Base-by-base conservation (phyloP, 2,113 vertebrate genomes). In the Arenaria interpres region DNA sequence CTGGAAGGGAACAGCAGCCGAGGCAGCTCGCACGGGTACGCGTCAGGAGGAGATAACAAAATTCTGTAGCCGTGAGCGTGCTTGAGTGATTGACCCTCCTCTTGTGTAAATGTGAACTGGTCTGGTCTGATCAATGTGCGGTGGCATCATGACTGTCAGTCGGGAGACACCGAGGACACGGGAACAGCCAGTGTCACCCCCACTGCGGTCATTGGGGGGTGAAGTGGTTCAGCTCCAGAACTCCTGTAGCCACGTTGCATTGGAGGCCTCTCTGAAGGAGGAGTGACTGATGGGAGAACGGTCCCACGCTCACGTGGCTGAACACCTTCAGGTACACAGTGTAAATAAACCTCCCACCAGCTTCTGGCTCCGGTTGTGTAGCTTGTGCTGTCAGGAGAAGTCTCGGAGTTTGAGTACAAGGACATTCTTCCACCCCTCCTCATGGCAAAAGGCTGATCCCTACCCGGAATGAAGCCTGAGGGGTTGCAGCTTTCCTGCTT, bases 151-250 rank as follows among this genome's bases (percentile, higher is more conserved):
- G 20, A 4, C 39, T 50, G 80, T 28, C 21, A 4, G 63, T 20
- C 13, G 2, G 3, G 22, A 56, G 60, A 8, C 16, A 5, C 3
- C 1, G 1, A 41, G 43, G 81, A 37, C 6, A 1, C 7, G 45
- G 48, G 62, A 20, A 12, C 22, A 13, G n/a, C 4, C 7, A 13
- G 4, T 14, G 16, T 1, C 45, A 1, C 41, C 43, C 37, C 6
- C 8, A 0, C 3, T 35, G 33, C 16, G 15, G 37, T 11, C 24
- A 2, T 0, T 4, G 48, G 20, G 14, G 35, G 7, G 14, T 33
- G 67, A 75, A 14, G n/a, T 21, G 54, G 28, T 35, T 54, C 69
- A 76, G 88, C 37, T 56, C 62, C 57, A 14, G 30, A 43, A 5
- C 54, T 19, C 68, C 5, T 7, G 37, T 23, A 21, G 46, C 60